phyloP scores from a whole-genome alignment of 2,113 vertebrate genomes.

The Helogale parvula region DNA sequence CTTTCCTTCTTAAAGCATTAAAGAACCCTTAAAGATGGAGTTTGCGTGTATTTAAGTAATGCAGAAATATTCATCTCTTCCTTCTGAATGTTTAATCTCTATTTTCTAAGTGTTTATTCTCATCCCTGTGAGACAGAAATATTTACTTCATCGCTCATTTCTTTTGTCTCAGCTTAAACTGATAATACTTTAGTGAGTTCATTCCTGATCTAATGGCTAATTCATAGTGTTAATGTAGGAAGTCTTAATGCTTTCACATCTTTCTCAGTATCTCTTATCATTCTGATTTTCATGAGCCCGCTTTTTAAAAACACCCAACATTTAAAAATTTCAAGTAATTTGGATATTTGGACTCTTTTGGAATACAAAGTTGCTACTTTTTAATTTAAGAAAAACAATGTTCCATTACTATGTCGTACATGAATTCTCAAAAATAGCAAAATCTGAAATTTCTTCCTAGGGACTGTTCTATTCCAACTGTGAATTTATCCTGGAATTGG shows the following conservation, averaged over 20 bases:
- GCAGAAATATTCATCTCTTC: background rate
- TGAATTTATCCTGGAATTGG: background rate
- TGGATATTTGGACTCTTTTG: background rate
- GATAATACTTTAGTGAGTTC: background rate
- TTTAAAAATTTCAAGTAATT: constrained; percentile 2
- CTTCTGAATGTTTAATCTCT: background rate
- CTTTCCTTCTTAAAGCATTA: background rate
- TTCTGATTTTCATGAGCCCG: background rate
- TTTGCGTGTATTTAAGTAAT: background rate
- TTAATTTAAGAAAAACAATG: background rate
- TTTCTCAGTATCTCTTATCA: constrained; percentile 22
- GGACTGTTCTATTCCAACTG: background rate
- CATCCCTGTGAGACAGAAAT: background rate
- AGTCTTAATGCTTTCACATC: background rate
- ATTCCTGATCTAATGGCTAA: constrained; percentile 1
- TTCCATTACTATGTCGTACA: background rate
- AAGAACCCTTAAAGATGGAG: background rate
- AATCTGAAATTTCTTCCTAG: background rate
- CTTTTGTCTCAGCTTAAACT: constrained; percentile 37
- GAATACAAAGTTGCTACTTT: constrained; percentile 36
- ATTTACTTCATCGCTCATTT: constrained; percentile 14
- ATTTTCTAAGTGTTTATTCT: constrained; percentile 23
- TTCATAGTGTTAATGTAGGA: background rate
- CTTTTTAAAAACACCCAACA: background rate
- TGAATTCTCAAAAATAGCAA: constrained; percentile 17